Evolutionary conservation across 1,140 invertebrate genomes (phyloP).

Genomic region (Drosophila neocordata): DNA sequence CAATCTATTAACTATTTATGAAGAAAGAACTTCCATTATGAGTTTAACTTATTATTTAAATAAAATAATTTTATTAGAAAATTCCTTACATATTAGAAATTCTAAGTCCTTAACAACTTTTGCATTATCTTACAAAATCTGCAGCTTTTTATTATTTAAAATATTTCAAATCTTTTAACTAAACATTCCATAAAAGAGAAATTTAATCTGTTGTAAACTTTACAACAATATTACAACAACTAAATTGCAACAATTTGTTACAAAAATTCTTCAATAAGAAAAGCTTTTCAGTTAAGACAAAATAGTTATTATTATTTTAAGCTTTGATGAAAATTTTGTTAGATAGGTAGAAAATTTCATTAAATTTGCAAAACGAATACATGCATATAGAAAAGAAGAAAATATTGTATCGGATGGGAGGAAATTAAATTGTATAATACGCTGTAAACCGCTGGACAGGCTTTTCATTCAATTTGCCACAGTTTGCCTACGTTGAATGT

Average conservation of each 20-base stretch:
- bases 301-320: background rate
- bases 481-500: conserved; percentile 1
- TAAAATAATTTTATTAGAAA: too few relatives aligned
- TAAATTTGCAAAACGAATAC: background rate
- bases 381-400: background rate
- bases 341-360: background rate
- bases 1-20: too few relatives aligned
- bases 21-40: too few relatives aligned
- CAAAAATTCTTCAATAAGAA: background rate
- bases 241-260: background rate
- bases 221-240: too few relatives aligned
- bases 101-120: too few relatives aligned
- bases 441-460: conserved; percentile 40
- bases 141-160: too few relatives aligned
- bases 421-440: conserved; percentile 51
- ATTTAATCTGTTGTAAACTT: too few relatives aligned
- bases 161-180: too few relatives aligned
- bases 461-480: conserved; percentile 57
- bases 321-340: background rate
- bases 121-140: too few relatives aligned
- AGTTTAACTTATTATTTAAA: too few relatives aligned
- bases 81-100: too few relatives aligned
- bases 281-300: conserved; percentile 1
- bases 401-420: conserved; percentile 6
- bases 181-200: too few relatives aligned